Evolutionary conservation across 2,888 invertebrate genomes (phyloP), one percentile per base, ranked within the genome.

Genomic region (Cordilura impudica): DNA sequence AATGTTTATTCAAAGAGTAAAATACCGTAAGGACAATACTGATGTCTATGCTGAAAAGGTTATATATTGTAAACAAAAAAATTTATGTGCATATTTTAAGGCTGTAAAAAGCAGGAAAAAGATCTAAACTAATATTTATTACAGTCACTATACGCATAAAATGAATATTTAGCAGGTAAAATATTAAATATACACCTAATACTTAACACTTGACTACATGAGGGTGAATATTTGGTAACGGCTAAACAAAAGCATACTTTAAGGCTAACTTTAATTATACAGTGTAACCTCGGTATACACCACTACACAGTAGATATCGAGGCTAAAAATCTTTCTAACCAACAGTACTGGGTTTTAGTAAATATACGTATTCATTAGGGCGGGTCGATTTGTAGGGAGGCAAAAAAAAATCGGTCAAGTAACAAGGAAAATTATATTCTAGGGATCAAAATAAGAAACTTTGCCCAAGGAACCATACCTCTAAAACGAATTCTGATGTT

Each of bases 61-160:
- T 16, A 51, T 51, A 21, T 14, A 23, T 6, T 12, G 5, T 14
- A 14, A 61, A 51, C 19, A 12, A 49, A n/a, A n/a, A 54, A 63
- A 63, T 65, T 56, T 49, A 72, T 72, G 72, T 56, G 61, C 56
- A 65, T 72, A 65, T 49, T 65, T 72, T 65, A 26, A 56, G 35
- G 72, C 14, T 63, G 39, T 14, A 12, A 54, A 66, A 51, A n/a
- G 10, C 65, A 35, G n/a, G 35, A 14, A 10, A 23, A 43, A 49
- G 14, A n/a, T 16, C 14, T 2, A 29, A 66, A 54, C 26, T 54
- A 29, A 26, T 29, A 54, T 39, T 54, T 66, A 63, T 49, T 35
- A 23, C 7, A 21, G 10, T 19, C 4, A 12, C 39, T 31, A 19
- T 7, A 29, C 4, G 8, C 19, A 12, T 4, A 51, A n/a, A 14